These are phyloP conservation scores for Cettia cetti DNA, from an alignment of 2,113 vertebrate species.

Conservation along the genomic window DNA sequence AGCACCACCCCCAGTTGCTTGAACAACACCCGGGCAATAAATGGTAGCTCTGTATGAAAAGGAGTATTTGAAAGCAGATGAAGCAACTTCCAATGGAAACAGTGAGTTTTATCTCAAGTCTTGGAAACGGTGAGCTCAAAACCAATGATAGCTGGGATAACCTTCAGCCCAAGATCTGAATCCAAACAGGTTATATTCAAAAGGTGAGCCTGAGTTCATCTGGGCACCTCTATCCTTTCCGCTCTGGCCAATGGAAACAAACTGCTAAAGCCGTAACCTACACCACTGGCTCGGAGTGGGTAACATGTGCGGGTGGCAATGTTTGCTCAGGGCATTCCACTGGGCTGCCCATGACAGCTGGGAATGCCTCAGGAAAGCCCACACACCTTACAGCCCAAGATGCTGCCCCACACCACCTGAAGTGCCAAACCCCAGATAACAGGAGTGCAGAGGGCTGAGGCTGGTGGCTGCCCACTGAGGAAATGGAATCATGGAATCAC, in stretches of 20 bases:
- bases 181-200: background rate
- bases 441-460: no score
- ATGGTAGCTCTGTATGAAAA: background rate
- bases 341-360: background rate
- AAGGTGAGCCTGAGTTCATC: background rate
- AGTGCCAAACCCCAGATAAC: rapidly evolving
- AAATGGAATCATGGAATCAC: background rate
- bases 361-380: background rate
- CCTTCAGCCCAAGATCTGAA: background rate
- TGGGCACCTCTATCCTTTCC: background rate
- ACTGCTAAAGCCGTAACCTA: background rate
- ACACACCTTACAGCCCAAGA: no score
- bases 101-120: background rate
- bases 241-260: background rate
- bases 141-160: background rate
- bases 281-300: rapidly evolving
- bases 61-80: background rate
- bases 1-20: background rate
- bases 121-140: background rate
- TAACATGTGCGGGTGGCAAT: background rate
- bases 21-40: background rate
- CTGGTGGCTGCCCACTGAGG: background rate
- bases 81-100: background rate
- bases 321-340: background rate
- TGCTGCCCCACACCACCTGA: rapidly evolving